Evolutionary conservation across 2,888 invertebrate species (phyloP).

Genomic region (Bombylius discolor): DNA sequence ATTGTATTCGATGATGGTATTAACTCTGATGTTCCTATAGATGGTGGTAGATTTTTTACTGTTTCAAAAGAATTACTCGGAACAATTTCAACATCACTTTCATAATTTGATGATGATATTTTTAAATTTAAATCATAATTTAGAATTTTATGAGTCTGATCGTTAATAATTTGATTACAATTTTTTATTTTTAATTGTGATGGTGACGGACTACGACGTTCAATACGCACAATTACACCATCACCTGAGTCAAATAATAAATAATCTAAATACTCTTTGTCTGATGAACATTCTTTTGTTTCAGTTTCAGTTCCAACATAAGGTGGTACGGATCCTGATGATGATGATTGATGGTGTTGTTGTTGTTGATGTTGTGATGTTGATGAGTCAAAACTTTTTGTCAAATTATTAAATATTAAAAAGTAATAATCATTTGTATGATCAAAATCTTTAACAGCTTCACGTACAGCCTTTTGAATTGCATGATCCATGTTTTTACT

Average conservation of each 20-base stretch:
- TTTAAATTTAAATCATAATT: conserved; percentile 28
- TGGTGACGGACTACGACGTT: conserved; percentile 13
- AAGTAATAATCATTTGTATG: neutral
- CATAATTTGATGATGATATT: neutral
- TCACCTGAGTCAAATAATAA: neutral
- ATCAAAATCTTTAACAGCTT: neutral
- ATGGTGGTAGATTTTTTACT: too few species aligned
- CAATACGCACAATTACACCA: conserved; percentile 13
- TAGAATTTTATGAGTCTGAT: conserved; percentile 13
- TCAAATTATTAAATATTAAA: neutral
- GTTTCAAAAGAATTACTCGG: too few species aligned
- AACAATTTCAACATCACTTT: too few species aligned
- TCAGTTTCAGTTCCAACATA: neutral
- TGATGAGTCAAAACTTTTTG: neutral
- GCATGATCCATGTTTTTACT: neutral
- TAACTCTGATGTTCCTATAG: too few species aligned
- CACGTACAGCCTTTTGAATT: neutral
- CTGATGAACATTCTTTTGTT: neutral
- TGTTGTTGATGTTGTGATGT: neutral
- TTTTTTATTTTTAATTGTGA: conserved; percentile 8
- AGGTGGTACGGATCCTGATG: neutral
- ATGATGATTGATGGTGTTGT: neutral
- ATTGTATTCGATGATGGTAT: too few species aligned
- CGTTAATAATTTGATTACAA: conserved; percentile 6
- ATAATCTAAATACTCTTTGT: neutral